Evolutionary conservation across 1,140 invertebrate species (phyloP), one percentile per base, ranked within the genome.

Genomic region (Drosophila novamexicana): DNA sequence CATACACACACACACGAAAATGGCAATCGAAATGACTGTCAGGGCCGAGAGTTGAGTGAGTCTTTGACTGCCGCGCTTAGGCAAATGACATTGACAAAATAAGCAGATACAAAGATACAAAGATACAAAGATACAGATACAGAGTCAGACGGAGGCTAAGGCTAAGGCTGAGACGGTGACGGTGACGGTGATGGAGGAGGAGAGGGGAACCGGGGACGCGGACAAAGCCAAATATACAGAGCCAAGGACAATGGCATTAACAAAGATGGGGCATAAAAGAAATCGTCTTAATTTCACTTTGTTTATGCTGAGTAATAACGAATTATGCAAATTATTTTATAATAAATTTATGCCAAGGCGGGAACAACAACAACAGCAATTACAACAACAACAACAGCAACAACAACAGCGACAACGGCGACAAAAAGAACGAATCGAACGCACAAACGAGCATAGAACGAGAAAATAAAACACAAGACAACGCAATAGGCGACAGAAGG

Each of bases 301-400:
- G 81, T 89, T 89, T 89, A 90, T 89, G 85, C 84, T 89, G 84
- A 89, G 85, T 84, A 89, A 89, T 90, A 89, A 89, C 84, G 84
- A 89, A 89, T 89, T 89, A 89, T 89, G 84, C 85, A 89, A 89
- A 89, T 89, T 84, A 89, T 89, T 88, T 89, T 89, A 89, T 89
- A 89, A 89, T 89, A 89, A 89, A 89, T 89, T 89, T 90, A 89
- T 89, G 85, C 85, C 80, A 64, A 80, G 67, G 67, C 71, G 50
- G 42, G 52, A 75, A 64, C 62, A 74, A 54, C 54, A 67, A 42
- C 36, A 63, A 50, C 36, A 62, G 22, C 29, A 40, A 18, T 14
- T 56, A 22, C 14, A 59, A n/a, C 18, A 14, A n/a, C 40, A 42
- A 42, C n/a, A 71, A 58, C 5, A 10, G 9, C 37, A 54, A 44